A percentile compares a stretch with the other conserved stretches of the same genome.
Conservation (phyloP, 2,888 invertebrate genomes). For the Conistra vaccinii region DNA sequence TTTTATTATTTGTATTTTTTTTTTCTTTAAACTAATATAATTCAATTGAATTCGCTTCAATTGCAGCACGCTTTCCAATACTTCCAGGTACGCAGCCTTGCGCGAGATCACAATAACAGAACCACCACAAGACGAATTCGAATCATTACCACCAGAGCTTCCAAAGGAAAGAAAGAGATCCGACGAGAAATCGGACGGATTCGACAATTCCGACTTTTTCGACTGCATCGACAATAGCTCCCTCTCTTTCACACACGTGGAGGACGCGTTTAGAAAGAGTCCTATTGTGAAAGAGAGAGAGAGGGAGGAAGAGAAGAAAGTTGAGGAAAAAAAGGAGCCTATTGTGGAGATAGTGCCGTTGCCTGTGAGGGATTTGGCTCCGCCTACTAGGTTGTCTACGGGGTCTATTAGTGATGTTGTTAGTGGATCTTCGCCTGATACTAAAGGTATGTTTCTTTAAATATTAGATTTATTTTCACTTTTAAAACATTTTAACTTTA, state of each 20-base stretch:
- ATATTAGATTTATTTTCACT: not conserved
- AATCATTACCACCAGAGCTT: slow-evolving; percentile 86
- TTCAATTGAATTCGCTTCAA: slow-evolving; percentile 36
- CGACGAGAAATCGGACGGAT: slow-evolving; percentile 89
- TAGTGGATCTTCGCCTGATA: slow-evolving; percentile 92
- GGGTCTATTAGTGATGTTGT: slow-evolving; percentile 92
- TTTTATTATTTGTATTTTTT: slow-evolving; percentile 14
- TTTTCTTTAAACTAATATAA: slow-evolving; percentile 26
- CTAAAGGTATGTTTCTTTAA: slow-evolving; percentile 81
- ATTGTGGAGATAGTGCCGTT: slow-evolving; percentile 70
- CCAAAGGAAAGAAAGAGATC: slow-evolving; percentile 88
- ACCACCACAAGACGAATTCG: slow-evolving; percentile 89
- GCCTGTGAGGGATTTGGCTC: slow-evolving; percentile 73
- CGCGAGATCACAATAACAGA: slow-evolving; percentile 94
- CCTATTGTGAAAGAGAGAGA: slow-evolving; percentile 83
- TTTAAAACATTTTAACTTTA: not conserved
- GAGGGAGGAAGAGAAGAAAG: slow-evolving; percentile 82
- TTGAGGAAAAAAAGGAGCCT: slow-evolving; percentile 74
- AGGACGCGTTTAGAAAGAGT: slow-evolving; percentile 89
- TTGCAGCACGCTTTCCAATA: slow-evolving; percentile 29
- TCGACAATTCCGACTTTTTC: slow-evolving; percentile 89
- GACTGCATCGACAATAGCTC: slow-evolving; percentile 90
- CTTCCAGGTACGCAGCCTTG: slow-evolving; percentile 93
- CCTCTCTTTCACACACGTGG: slow-evolving; percentile 87
- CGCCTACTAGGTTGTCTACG: slow-evolving; percentile 91